These are phyloP conservation scores for Sula dactylatra DNA, from an alignment of 2,113 vertebrate species.

Conservation along the genomic window DNA sequence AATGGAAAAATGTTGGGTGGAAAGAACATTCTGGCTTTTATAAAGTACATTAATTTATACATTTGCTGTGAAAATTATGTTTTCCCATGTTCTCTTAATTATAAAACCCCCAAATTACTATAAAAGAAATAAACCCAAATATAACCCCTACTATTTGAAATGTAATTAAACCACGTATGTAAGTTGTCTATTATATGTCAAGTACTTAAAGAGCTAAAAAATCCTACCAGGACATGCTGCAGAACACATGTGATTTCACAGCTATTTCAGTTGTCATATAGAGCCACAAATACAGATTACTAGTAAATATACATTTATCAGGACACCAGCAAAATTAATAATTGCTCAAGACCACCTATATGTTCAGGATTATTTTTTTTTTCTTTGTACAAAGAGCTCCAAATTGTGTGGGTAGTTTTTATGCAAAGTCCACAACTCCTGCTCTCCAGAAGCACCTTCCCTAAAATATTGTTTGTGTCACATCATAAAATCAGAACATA, in stretches of 20 bases:
- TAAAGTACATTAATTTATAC: not conserved
- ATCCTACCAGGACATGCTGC: not conserved
- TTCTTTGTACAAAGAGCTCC: not conserved
- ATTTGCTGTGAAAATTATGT: not conserved
- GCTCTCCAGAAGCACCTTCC: not conserved
- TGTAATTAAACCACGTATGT: not conserved
- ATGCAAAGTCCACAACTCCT: not conserved
- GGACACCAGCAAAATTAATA: not conserved
- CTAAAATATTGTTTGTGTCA: not conserved
- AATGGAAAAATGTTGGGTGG: not conserved
- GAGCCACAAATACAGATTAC: not conserved
- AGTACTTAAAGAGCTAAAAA: not conserved
- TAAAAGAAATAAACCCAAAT: not conserved
- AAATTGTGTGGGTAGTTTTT: not conserved
- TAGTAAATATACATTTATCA: not conserved
- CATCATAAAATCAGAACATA: not conserved
- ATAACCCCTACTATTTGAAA: not conserved
- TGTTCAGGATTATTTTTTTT: not conserved
- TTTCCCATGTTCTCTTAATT: not conserved
- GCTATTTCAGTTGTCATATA: not conserved
- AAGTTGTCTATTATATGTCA: not conserved
- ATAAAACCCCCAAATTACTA: not conserved
- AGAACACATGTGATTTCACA: not conserved
- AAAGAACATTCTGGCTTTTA: not conserved
- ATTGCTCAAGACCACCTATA: not conserved